Percentiles rank a stretch among this genome's conserved stretches.
Conservation (phyloP, 2,888 invertebrate genomes). For the Aphidius colemani region DNA sequence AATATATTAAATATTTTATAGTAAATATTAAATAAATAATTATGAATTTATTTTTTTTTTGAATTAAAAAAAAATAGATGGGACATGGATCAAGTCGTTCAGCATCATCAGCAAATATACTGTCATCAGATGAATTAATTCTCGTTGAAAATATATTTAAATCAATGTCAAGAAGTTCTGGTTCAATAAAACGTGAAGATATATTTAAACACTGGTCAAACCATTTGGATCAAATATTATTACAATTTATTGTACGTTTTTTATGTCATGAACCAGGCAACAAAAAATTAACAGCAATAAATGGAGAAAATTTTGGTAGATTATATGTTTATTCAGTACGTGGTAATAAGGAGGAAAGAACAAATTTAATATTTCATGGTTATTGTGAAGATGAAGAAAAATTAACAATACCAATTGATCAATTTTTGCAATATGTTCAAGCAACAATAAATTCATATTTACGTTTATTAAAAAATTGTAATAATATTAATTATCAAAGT, state of each 20-base stretch:
- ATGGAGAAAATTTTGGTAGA: slow-evolving; percentile 55
- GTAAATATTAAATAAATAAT: no score
- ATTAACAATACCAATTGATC: slow-evolving; percentile 46
- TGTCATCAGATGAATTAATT: slow-evolving; percentile 54
- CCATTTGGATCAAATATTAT: slow-evolving; percentile 52
- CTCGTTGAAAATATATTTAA: slow-evolving; percentile 57
- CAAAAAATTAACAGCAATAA: slow-evolving; percentile 51
- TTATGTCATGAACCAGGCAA: slow-evolving; percentile 55
- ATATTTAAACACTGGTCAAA: slow-evolving; percentile 58
- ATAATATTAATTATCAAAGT: slow-evolving; percentile 63
- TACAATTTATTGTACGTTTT: slow-evolving; percentile 55
- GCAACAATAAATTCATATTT: slow-evolving; percentile 78
- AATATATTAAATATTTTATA: no score
- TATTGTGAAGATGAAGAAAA: slow-evolving; percentile 53
- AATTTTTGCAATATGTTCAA: slow-evolving; percentile 70
- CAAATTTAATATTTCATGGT: slow-evolving; percentile 51
- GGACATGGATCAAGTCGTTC: slow-evolving; percentile 56
- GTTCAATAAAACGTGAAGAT: slow-evolving; percentile 58
- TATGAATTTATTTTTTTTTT: neutral
- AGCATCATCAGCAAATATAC: slow-evolving; percentile 53
- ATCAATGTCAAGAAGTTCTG: slow-evolving; percentile 58
- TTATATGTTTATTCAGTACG: slow-evolving; percentile 55
- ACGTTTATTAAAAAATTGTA: slow-evolving; percentile 68
- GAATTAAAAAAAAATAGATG: slow-evolving; percentile 45
- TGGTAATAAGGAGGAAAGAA: slow-evolving; percentile 53